A percentile compares a stretch with the other conserved stretches of the same genome.
Conservation (phyloP, 1,140 invertebrate genomes). For the Trichonephila inaurata region DNA sequence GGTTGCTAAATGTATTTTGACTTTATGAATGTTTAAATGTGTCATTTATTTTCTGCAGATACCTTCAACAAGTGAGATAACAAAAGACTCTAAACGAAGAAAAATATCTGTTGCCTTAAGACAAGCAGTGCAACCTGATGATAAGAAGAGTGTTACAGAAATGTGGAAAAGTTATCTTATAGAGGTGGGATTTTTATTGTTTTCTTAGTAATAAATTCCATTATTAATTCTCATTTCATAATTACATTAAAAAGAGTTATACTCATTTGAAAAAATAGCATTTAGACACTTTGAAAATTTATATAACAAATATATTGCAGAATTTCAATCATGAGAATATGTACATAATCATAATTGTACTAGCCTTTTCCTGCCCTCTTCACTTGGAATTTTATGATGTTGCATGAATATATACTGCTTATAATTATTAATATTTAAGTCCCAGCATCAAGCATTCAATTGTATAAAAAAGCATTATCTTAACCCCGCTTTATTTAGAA, state of each 20-base stretch:
- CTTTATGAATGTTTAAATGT: neutral
- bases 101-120: constrained; percentile 43
- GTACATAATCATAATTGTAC: too few relatives aligned
- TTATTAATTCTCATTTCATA: neutral
- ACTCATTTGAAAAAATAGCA: too few relatives aligned
- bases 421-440: too few relatives aligned
- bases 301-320: too few relatives aligned
- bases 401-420: too few relatives aligned
- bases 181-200: constrained; percentile 30
- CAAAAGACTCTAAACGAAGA: constrained; percentile 54
- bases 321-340: too few relatives aligned
- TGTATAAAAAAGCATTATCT: too few relatives aligned
- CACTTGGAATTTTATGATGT: too few relatives aligned
- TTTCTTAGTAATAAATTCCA: neutral
- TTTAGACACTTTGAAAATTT: too few relatives aligned
- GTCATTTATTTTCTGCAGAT: neutral
- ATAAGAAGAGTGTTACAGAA: constrained; percentile 22
- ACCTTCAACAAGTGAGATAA: neutral
- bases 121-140: constrained; percentile 35
- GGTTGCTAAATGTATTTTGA: neutral
- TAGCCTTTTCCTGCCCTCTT: too few relatives aligned
- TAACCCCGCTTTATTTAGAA: too few relatives aligned
- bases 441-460: too few relatives aligned
- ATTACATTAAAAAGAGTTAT: neutral
- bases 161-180: constrained; percentile 63